These are phyloP conservation scores for Coregonus suidteri DNA, from an alignment of 2,797 vertebrate genomes.

Conservation along the genomic window DNA sequence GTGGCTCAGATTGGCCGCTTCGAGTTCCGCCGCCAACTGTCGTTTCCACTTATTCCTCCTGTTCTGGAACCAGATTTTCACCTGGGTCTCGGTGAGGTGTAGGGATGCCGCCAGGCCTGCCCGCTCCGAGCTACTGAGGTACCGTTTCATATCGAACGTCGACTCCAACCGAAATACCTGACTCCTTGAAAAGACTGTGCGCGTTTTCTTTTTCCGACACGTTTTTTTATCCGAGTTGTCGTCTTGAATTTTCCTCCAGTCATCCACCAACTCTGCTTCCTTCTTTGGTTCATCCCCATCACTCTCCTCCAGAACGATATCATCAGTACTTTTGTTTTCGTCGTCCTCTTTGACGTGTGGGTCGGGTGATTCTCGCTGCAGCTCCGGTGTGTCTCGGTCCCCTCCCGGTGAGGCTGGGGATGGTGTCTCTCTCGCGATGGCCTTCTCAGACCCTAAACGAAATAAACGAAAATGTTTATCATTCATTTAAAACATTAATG, in stretches of 20 bases:
- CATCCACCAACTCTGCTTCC: slow-evolving; percentile 77
- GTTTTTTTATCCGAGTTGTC: slow-evolving; percentile 88
- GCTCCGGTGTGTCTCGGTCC: slow-evolving; percentile 84
- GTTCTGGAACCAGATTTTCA: slow-evolving; percentile 99
- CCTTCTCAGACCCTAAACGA: slow-evolving; percentile 78
- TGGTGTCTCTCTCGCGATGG: slow-evolving; percentile 77
- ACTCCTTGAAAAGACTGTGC: slow-evolving; percentile 93
- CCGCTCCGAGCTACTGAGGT: slow-evolving; percentile 95
- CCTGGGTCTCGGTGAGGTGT: slow-evolving; percentile 94
- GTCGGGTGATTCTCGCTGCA: slow-evolving; percentile 78
- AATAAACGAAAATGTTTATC: not conserved
- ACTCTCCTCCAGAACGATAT: slow-evolving; percentile 88
- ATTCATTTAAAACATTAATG: not conserved
- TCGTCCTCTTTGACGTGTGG: slow-evolving; percentile 85
- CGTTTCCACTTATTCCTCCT: slow-evolving; percentile 97
- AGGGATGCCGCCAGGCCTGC: slow-evolving; percentile 90
- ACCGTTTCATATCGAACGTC: slow-evolving; percentile 96
- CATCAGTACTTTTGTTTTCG: slow-evolving; percentile 83
- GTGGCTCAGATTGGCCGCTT: slow-evolving; percentile 93
- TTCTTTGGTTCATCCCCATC: slow-evolving; percentile 85
- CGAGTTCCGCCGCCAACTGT: slow-evolving; percentile 93
- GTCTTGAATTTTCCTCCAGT: slow-evolving; percentile 79
- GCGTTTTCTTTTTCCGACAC: slow-evolving; percentile 95
- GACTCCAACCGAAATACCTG: slow-evolving; percentile 97
- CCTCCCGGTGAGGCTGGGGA: slow-evolving; percentile 74